Base-by-base conservation (phyloP, 1,140 invertebrate species). In the Latrodectus geometricus region DNA sequence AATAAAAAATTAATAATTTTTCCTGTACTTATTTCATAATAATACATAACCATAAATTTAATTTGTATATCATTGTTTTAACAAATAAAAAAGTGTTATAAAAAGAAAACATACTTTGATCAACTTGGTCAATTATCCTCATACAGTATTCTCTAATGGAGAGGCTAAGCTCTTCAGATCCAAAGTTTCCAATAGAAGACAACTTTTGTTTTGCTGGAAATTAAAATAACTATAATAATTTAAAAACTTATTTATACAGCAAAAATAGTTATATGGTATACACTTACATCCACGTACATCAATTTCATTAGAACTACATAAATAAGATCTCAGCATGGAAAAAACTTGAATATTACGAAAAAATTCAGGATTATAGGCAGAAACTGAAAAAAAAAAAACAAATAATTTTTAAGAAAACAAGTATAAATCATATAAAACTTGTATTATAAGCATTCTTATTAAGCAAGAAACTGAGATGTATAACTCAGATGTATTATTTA, bases 101-200 rank as follows among this genome's bases (percentile, higher is more conserved):
- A 35, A 35, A 35, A 35, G 35, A 35, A 35, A 35, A 72, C 74
- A 70, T 49, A 87, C 85, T 72, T 80, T 70, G 78, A 54, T 87
- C 77, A 61, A 80, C 85, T 80, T 87, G 85, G 66, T 87, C 85
- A 73, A 87, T 61, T n/a, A 87, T 66, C 56, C 77, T 49, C 56
- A 87, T 65, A 52, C 85, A 87, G 21, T 87, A 87, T 73, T 87
- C 85, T 66, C 77, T 23, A 17, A 80, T 54, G 4, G 77, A 73
- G n/a, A 70, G 21, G 50, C 52, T 73, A 3, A 87, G 56, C 0
- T 87, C 69, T 20, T 87, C 85, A 20, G 68, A 87, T 11, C 48
- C 54, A 65, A 65, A 66, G 49, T 56, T 65, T 50, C 52, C 85
- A 21, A 87, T n/a, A 61, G 68, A 70, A 50, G 83, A 49, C 9